These are phyloP conservation scores for Cyclina sinensis DNA, from an alignment of 1,140 invertebrate species.

Conservation along the genomic window DNA sequence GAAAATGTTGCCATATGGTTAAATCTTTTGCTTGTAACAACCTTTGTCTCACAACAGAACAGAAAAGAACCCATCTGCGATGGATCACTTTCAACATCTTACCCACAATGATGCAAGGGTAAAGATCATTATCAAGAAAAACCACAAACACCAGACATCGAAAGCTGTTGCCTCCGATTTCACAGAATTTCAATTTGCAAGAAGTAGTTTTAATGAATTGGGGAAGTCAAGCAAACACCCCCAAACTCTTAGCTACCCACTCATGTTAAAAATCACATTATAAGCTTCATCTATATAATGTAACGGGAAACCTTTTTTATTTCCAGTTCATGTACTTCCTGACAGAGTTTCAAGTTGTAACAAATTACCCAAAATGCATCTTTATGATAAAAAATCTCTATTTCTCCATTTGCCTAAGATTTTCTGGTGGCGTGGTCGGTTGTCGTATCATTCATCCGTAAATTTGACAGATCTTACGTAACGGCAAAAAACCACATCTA, in stretches of 20 bases:
- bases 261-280: slow-evolving; percentile 54
- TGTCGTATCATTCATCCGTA: slow-evolving; percentile 27
- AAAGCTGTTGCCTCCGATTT: slow-evolving; percentile 5
- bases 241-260: slow-evolving; percentile 17
- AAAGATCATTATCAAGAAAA: not conserved
- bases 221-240: slow-evolving; percentile 5
- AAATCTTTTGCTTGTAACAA: not conserved
- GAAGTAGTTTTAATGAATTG: slow-evolving; percentile 31
- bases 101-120: not conserved
- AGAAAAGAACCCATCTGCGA: slow-evolving; percentile 31
- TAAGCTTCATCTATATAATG: slow-evolving; percentile 62
- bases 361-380: slow-evolving; percentile 61
- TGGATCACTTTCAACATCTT: not conserved
- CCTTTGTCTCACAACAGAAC: not conserved
- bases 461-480: slow-evolving; percentile 56
- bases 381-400: slow-evolving; percentile 28
- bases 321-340: slow-evolving; percentile 24
- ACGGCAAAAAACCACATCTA: slow-evolving; percentile 62
- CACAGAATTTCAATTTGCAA: slow-evolving; percentile 28
- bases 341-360: slow-evolving; percentile 53
- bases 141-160: not conserved
- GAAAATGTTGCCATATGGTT: slow-evolving; percentile 13
- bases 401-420: slow-evolving; percentile 6
- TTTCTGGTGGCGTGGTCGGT: not conserved
- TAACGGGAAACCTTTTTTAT: slow-evolving; percentile 43